Conservation (phyloP, 1,140 invertebrate genomes). For the Papilio glaucus region DNA sequence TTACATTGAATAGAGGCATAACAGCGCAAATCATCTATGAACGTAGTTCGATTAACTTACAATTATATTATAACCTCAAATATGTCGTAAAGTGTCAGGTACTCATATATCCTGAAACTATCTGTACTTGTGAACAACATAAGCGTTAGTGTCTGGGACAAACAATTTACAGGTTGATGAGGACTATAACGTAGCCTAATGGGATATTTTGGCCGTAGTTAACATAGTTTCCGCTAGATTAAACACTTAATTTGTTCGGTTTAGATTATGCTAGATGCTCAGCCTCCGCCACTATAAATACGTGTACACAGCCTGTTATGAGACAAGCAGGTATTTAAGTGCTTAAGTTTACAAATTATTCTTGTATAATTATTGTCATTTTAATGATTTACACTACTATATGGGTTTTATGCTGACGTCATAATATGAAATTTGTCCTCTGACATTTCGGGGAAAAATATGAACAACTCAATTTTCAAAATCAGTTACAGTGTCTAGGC, state of each 20-base stretch:
- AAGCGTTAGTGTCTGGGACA: constrained; percentile 32
- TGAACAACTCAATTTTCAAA: no score
- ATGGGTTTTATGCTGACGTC: no score
- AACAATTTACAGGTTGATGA: constrained; percentile 39
- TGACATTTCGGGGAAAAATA: no score
- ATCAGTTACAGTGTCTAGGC: no score
- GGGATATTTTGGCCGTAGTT: constrained; percentile 39
- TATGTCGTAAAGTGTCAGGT: not conserved
- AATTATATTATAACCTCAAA: not conserved
- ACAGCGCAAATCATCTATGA: not conserved
- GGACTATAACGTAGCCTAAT: constrained; percentile 37
- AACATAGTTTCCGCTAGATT: constrained; percentile 39
- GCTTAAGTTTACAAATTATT: not conserved
- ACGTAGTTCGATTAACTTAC: not conserved
- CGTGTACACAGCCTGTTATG: not conserved
- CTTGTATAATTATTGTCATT: not conserved
- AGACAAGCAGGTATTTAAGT: constrained; percentile 22
- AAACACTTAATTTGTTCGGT: constrained; percentile 37
- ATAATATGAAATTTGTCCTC: no score
- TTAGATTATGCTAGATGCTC: constrained; percentile 32
- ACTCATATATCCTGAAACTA: not conserved
- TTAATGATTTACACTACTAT: no score
- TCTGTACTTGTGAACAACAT: constrained; percentile 22
- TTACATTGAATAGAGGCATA: no score
- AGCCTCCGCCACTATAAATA: not conserved